phyloP scores from a whole-genome alignment of 2,113 vertebrate species.

The Gasterosteus aculeatus region DNA sequence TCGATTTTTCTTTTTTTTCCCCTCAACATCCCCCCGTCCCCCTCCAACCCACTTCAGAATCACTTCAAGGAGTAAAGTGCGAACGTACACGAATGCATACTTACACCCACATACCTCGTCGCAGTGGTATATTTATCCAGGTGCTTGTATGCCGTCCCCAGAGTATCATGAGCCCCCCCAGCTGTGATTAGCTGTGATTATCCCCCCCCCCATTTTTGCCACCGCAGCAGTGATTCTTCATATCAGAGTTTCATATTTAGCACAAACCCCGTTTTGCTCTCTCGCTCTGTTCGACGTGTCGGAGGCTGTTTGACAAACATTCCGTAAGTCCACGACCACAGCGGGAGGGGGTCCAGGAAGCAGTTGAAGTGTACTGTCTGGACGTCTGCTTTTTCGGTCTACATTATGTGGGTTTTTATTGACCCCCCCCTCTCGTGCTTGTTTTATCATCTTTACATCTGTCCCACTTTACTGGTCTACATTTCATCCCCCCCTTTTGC shows the following conservation, averaged over 20 bases:
- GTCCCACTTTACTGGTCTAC: too few species aligned
- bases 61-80: constrained; percentile 28
- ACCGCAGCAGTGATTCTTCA: not conserved
- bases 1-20: constrained; percentile 33
- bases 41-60: constrained; percentile 31
- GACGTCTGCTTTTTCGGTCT: too few species aligned
- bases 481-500: constrained; percentile 27
- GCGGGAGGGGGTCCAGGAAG: too few species aligned
- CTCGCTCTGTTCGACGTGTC: too few species aligned
- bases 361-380: too few species aligned
- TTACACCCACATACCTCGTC: not conserved
- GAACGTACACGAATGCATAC: constrained; percentile 24
- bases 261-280: not conserved
- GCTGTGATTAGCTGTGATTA: too few species aligned
- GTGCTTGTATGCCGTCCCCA: not conserved
- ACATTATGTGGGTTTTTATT: too few species aligned
- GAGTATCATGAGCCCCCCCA: not conserved
- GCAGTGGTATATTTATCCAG: constrained; percentile 15
- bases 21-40: not conserved
- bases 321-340: not conserved
- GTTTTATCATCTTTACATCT: too few species aligned
- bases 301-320: constrained; percentile 30
- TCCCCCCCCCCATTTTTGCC: constrained; percentile 16
- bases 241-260: not conserved
- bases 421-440: too few species aligned